Conservation (phyloP, 2,113 vertebrate genomes). For the Catharus minimus region DNA sequence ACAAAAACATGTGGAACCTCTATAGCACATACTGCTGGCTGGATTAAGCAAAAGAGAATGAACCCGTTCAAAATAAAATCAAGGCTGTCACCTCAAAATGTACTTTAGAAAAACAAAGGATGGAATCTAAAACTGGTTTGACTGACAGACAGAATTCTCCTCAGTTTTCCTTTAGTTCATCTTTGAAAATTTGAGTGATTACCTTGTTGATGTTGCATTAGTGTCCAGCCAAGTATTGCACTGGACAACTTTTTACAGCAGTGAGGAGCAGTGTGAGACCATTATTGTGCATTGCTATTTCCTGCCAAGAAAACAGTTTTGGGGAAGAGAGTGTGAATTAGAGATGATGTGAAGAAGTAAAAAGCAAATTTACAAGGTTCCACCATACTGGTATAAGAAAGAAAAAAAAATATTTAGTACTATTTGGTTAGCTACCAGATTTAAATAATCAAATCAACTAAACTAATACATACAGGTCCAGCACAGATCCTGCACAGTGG, state of each 20-base stretch:
- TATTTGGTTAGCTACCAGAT: constrained; percentile 51
- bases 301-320: not conserved
- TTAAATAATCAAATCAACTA: constrained; percentile 50
- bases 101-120: not conserved
- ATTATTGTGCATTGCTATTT: not conserved
- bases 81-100: not conserved
- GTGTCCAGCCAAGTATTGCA: not conserved
- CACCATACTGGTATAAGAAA: not conserved
- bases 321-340: not conserved
- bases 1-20: constrained; percentile 30
- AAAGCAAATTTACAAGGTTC: constrained; percentile 11
- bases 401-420: not conserved
- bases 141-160: not conserved
- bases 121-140: not conserved
- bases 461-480: constrained; percentile 26
- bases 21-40: not conserved
- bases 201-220: not conserved
- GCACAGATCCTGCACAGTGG: not conserved
- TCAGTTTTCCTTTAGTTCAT: not conserved
- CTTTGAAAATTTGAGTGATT: not conserved
- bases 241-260: not conserved
- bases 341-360: not conserved
- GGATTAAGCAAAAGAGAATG: not conserved
- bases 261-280: not conserved
- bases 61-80: not conserved